phyloP scores from a whole-genome alignment of 2,797 vertebrate species.

The Sebastes trivittatus region DNA sequence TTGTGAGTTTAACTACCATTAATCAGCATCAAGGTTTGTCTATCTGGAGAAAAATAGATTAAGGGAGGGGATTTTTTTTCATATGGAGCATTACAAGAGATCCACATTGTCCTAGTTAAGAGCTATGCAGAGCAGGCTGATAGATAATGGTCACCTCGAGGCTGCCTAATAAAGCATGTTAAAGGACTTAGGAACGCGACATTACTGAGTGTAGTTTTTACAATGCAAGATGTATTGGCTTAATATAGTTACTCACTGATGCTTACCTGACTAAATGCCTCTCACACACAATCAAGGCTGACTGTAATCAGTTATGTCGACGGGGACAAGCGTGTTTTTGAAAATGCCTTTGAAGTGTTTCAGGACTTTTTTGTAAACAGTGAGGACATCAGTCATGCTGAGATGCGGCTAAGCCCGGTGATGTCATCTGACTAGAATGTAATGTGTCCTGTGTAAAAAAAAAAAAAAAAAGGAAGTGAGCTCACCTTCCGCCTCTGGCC shows the following conservation, averaged over 20 bases:
- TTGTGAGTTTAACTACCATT: slow-evolving; percentile 85
- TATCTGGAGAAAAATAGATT: slow-evolving; percentile 88
- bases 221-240: slow-evolving; percentile 99
- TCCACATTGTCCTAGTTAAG: slow-evolving; percentile 79
- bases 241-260: slow-evolving; percentile 99
- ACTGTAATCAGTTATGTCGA: slow-evolving; percentile 87
- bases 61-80: slow-evolving; percentile 82
- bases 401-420: slow-evolving; percentile 40
- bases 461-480: slow-evolving; percentile 42
- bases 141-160: slow-evolving; percentile 96
- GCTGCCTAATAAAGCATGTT: slow-evolving; percentile 99
- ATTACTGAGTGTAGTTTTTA: slow-evolving; percentile 98
- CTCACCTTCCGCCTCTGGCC: slow-evolving; percentile 54
- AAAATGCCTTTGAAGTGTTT: slow-evolving; percentile 73
- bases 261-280: slow-evolving; percentile 98
- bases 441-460: slow-evolving; percentile 31
- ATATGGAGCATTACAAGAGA: slow-evolving; percentile 86
- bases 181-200: slow-evolving; percentile 93
- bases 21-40: slow-evolving; percentile 90
- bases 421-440: slow-evolving; percentile 68
- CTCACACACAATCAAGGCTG: slow-evolving; percentile 91
- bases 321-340: slow-evolving; percentile 60
- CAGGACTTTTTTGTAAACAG: slow-evolving; percentile 66
- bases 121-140: slow-evolving; percentile 91
- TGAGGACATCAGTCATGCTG: slow-evolving; percentile 62